These are phyloP conservation scores for Xyrichtys novacula DNA, from an alignment of 2,797 vertebrate species.

Conservation along the genomic window DNA sequence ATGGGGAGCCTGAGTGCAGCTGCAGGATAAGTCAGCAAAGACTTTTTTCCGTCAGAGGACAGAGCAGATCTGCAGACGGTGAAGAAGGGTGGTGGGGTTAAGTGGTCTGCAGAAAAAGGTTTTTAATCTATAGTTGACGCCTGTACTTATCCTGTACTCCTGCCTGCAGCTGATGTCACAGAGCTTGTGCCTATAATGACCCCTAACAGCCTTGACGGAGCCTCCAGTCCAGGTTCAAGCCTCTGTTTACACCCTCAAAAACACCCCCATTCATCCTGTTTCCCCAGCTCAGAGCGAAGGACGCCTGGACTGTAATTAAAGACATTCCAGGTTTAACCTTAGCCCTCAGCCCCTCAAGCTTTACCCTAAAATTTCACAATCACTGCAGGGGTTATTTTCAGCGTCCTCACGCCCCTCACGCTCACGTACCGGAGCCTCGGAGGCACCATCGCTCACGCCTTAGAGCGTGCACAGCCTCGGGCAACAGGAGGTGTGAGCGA, in stretches of 20 bases:
- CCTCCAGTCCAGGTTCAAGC: slow-evolving; percentile 42
- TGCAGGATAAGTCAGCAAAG: slow-evolving; percentile 20
- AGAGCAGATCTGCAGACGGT: neutral
- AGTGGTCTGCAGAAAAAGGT: slow-evolving; percentile 7
- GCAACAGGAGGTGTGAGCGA: slow-evolving; percentile 23
- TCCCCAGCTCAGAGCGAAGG: slow-evolving; percentile 44
- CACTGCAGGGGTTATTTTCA: slow-evolving; percentile 75
- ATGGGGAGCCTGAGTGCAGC: slow-evolving; percentile 13
- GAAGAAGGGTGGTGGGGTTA: neutral
- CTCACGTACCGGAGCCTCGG: slow-evolving; percentile 29
- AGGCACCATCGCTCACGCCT: slow-evolving; percentile 39
- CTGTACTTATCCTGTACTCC: slow-evolving; percentile 19
- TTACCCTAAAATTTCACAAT: slow-evolving; percentile 73
- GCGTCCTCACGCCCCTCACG: slow-evolving; percentile 60
- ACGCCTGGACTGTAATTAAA: slow-evolving; percentile 80
- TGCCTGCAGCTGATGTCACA: slow-evolving; percentile 35
- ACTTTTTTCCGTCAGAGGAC: neutral
- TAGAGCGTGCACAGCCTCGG: slow-evolving; percentile 29
- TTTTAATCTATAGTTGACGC: slow-evolving; percentile 10
- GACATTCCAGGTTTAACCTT: slow-evolving; percentile 83
- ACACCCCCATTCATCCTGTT: slow-evolving; percentile 51
- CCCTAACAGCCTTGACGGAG: slow-evolving; percentile 42
- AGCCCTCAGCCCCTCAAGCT: slow-evolving; percentile 64
- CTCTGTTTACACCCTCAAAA: slow-evolving; percentile 59
- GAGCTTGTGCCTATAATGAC: slow-evolving; percentile 4